Evolutionary conservation across 2,888 invertebrate species (phyloP), one percentile per base, ranked within the genome.

Genomic region (Cylindroiulus punctatus): DNA sequence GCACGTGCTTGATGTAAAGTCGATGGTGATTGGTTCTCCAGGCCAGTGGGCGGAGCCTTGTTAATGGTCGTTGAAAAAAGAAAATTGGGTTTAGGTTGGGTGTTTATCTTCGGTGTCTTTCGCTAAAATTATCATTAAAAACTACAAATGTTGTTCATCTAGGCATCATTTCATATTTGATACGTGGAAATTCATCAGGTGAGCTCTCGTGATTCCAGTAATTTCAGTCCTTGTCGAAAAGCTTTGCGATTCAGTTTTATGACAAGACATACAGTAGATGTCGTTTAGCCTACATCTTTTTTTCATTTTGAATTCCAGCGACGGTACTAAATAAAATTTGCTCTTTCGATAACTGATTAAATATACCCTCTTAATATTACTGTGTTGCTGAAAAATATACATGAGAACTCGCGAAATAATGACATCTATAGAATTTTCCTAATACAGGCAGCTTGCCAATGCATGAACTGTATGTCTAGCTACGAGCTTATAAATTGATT

Each of bases 11-110:
- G 26, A 2, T 57, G 17, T 8, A 30, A 30, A 0, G 76, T 17
- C 14, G 76, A 4, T 30, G 26, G 14, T 30, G 76, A 76, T 30
- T 76, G 76, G 76, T 30, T 76, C 3, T 4, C 30, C 30, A 30
- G 2, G 14, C 30, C 30, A 14, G 1, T 17, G 76, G 76, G 76
- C 30, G 76, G 76, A 5, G 22, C 76, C 30, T 76, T 30, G 30
- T 30, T 76, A 76, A 76, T 76, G 76, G 76, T 26, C 76, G 65
- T 76, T 76, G 76, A 30, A 30, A 30, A 26, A 30, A 76, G 14
- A 76, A 76, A 30, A 76, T 76, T 76, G 5, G 30, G 30, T 76
- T 30, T 76, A 76, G 76, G 76, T 30, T 30, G 26, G 76, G 30
- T 76, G 57, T 12, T 76, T 76, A 7, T 76, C 12, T 14, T 14